phyloP scores from a whole-genome alignment of 2,797 vertebrate genomes.

The Micrastur ruficollis region DNA sequence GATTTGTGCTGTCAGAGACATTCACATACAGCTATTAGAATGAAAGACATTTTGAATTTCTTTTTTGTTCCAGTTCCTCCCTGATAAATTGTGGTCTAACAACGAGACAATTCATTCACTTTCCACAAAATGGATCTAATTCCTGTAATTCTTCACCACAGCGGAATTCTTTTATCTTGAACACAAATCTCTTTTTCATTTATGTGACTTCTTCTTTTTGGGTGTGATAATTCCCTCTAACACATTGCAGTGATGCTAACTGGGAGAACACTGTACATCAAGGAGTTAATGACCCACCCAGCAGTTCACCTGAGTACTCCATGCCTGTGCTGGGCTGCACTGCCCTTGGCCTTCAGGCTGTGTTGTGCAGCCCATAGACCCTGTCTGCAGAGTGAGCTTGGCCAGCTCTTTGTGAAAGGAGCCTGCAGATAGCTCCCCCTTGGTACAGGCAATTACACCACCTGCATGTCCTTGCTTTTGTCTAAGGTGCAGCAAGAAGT shows the following conservation, averaged over 20 bases:
- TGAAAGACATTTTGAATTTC: not conserved
- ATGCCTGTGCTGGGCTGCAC: not conserved
- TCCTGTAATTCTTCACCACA: not conserved
- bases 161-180: not conserved
- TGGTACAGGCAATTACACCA: rapidly evolving
- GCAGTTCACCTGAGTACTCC: not conserved
- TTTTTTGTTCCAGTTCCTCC: not conserved
- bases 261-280: rapidly evolving
- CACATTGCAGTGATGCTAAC: not conserved
- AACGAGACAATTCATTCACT: not conserved
- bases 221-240: not conserved
- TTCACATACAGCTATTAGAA: not conserved
- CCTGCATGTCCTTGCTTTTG: not conserved
- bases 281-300: not conserved
- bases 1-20: not conserved
- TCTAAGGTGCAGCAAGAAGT: not conserved
- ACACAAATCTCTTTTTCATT: not conserved
- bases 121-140: not conserved
- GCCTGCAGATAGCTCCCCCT: not conserved
- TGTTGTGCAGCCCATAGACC: not conserved
- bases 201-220: not conserved
- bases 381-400: not conserved
- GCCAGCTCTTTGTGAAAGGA: not conserved
- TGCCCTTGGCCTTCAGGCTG: not conserved
- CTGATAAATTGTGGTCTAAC: not conserved